Evolutionary conservation across 2,113 vertebrate species (phyloP), one percentile per base, ranked within the genome.

Genomic region (Antigone vipio): DNA sequence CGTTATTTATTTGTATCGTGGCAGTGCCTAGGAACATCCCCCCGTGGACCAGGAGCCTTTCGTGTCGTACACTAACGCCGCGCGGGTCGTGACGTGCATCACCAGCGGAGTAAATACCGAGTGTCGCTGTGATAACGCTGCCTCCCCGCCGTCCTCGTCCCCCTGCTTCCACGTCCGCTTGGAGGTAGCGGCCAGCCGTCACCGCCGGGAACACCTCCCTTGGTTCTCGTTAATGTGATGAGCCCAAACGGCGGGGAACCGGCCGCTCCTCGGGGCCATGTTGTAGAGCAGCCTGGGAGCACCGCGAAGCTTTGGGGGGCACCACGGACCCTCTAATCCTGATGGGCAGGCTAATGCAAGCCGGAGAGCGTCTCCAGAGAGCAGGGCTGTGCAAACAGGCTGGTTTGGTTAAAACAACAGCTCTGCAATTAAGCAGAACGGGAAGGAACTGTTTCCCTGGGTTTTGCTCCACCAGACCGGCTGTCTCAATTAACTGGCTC

Each of bases 401-500:
- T 3, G 6, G 3, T 68, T 60, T 38, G 47, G 38, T 78, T 27
- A 89, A 75, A 92, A 55, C 90, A 73, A 8, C 56, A 35, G 45
- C 27, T 75, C 63, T 75, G 49, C 71, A 52, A 1, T 68, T 50
- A 24, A 71, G 60, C 59, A 12, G 35, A 59, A 66, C 0, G 20
- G 67, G 71, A 55, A 88, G 47, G 82, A 72, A 40, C 64, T 29
- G 12, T 35, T 52, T 73, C 60, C 73, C 72, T 62, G 81, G 80
- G 66, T 69, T 87, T 79, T 92, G 83, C 80, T 60, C 58, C 4
- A 34, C 0, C 7, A 62, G 73, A 59, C 44, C 26, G 26, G 66
- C 92, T 79, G 80, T 84, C 88, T 92, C 88, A 93, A 84, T 96
- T 91, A 92, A 92, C 74, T 92, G 96, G 34, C 95, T 96, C 91